Evolutionary conservation across 53 echinoderm and acorn worm species (phyloP), one percentile per base, ranked within the genome.

Genomic region (Arbacia lixula): DNA sequence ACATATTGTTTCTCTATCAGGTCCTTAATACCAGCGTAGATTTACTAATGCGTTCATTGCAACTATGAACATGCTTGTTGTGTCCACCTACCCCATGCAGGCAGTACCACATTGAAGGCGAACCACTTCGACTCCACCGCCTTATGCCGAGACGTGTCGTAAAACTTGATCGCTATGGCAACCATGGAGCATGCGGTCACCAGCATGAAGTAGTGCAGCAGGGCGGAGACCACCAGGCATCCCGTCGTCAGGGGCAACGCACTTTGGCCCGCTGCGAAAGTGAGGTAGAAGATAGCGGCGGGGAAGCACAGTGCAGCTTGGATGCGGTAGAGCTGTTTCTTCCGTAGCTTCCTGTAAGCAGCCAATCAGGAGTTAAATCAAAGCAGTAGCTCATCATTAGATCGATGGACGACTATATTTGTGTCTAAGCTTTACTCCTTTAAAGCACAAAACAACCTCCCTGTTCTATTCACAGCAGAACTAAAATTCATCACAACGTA

Each of bases 261-360:
- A 49, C 82, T 81, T 12, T 50, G 50, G 6, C 82, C 82, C 28
- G 50, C 64, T 25, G 82, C 64, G 12, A 81, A 81, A 33, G 32
- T n/a, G 6, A 81, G 64, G 50, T 81, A 81, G 82, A 81, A 81
- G 35, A 63, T 42, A 30, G 64, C 63, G 1, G 41, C 34, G 6
- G 82, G 52, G 5, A 81, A 49, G 20, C 82, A 81, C 49, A 81
- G 63, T n/a, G 82, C 49, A 63, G 82, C 82, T 21, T 81, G 49
- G 8, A 81, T 81, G n/a, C 82, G 40, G 82, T 81, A 81, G 32
- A 81, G 64, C 64, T 81, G 82, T 49, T 61, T 81, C 34, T 63
- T 64, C 5, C 82, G 62, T 31, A 81, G 64, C 63, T 64, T 81
- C 19, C 82, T 81, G 64, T 10, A n/a, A n/a, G n/a, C n/a, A n/a